phyloP scores from a whole-genome alignment of 2,797 vertebrate species.

The Apodemus agrarius region DNA sequence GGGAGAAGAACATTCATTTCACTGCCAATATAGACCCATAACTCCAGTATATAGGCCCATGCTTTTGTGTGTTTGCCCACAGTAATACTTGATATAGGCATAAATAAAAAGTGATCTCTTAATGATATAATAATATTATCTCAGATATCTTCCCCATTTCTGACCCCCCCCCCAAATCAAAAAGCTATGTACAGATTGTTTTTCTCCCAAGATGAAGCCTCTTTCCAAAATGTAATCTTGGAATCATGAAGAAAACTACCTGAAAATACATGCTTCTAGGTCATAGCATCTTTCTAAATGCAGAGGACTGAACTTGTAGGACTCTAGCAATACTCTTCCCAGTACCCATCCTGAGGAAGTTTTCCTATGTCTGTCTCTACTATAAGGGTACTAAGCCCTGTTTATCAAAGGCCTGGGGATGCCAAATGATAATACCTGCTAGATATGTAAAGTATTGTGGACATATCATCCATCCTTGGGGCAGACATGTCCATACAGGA shows the following conservation, averaged over 20 bases:
- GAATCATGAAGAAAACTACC: background rate
- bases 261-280: background rate
- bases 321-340: background rate
- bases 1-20: background rate
- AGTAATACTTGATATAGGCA: background rate
- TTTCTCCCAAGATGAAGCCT: background rate
- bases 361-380: background rate
- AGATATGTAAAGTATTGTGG: background rate
- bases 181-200: background rate
- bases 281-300: background rate
- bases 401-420: background rate
- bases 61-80: background rate
- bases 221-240: background rate
- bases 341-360: background rate
- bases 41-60: background rate
- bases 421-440: background rate
- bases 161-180: background rate
- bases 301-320: background rate
- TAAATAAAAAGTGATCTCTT: background rate
- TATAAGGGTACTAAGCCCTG: background rate
- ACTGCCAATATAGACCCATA: background rate
- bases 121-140: background rate
- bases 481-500: slow-evolving; percentile 4
- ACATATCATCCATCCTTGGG: background rate
- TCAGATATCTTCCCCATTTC: background rate